A percentile compares a stretch with the other conserved stretches of the same genome.
These are phyloP conservation scores for Pseudochirops corinnae DNA, from an alignment of 2,797 vertebrate genomes.

Conservation along the genomic window DNA sequence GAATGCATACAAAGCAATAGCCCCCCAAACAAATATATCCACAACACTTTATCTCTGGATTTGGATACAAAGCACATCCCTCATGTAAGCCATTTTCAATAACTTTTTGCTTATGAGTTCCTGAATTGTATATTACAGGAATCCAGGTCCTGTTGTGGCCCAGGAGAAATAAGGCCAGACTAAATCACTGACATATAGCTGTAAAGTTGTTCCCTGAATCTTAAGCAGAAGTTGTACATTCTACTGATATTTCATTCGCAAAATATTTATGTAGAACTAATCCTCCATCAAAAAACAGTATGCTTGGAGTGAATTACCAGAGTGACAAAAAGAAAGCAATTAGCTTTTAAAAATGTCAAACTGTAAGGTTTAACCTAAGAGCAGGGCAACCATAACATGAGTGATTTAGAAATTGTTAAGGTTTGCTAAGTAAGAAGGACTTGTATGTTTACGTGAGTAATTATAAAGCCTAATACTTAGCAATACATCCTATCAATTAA, in stretches of 20 bases:
- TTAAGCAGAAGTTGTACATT: slow-evolving; percentile 68
- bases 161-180: slow-evolving; percentile 44
- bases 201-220: slow-evolving; percentile 57
- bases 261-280: slow-evolving; percentile 77
- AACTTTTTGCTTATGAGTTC: slow-evolving; percentile 50
- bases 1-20: background rate
- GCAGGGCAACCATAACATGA: slow-evolving; percentile 57
- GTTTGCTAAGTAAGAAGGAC: slow-evolving; percentile 69
- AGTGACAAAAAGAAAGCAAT: slow-evolving; percentile 75
- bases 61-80: slow-evolving; percentile 56
- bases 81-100: slow-evolving; percentile 40
- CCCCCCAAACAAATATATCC: background rate
- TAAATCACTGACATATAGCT: slow-evolving; percentile 64
- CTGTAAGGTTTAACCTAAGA: slow-evolving; percentile 70
- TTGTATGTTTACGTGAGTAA: slow-evolving; percentile 24
- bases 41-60: slow-evolving; percentile 49
- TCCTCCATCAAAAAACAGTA: slow-evolving; percentile 59
- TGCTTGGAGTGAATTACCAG: slow-evolving; percentile 67
- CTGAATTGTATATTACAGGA: slow-evolving; percentile 47
- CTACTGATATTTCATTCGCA: slow-evolving; percentile 65
- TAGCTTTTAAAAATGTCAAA: slow-evolving; percentile 76
- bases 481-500: slow-evolving; percentile 34
- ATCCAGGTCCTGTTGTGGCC: background rate
- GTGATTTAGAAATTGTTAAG: slow-evolving; percentile 71
- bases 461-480: slow-evolving; percentile 36